Percentiles rank a stretch among this genome's conserved stretches.
Evolutionary conservation across 2,797 vertebrate genomes (phyloP).

Genomic region (Lutjanus campechanus): DNA sequence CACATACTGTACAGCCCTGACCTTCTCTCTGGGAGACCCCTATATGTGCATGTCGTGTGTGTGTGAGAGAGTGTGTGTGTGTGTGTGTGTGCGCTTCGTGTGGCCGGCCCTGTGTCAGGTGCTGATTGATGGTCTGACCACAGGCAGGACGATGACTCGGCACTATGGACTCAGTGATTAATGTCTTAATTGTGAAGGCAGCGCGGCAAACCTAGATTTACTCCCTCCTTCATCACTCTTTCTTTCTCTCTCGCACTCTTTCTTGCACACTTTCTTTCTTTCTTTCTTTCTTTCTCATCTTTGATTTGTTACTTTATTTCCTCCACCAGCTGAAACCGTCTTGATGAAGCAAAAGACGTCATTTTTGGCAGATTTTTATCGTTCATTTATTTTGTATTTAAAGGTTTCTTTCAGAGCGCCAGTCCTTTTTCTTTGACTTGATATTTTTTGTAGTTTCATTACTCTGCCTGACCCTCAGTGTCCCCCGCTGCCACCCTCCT

Average conservation of each 20-base stretch:
- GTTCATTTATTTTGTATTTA: constrained; percentile 1
- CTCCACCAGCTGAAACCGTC: too few species aligned
- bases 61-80: constrained; percentile 36
- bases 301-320: constrained; percentile 55
- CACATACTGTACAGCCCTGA: constrained; percentile 26
- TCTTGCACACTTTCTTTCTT: background rate
- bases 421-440: background rate
- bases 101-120: constrained; percentile 59
- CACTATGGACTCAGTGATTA: constrained; percentile 82
- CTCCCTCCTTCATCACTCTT: constrained; percentile 16
- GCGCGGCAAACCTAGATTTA: constrained; percentile 70
- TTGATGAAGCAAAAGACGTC: too few species aligned
- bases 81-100: constrained; percentile 40
- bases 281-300: constrained; percentile 19
- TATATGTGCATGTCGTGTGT: constrained; percentile 11
- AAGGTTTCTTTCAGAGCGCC: background rate
- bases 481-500: constrained; percentile 6
- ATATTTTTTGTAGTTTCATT: constrained; percentile 27
- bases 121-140: constrained; percentile 80
- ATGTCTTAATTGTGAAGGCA: constrained; percentile 86
- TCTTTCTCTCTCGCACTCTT: constrained; percentile 6
- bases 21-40: constrained; percentile 58
- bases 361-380: too few species aligned
- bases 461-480: constrained; percentile 18
- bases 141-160: constrained; percentile 82